A percentile compares a stretch with the other conserved stretches of the same genome.
phyloP scores from a whole-genome alignment of 2,113 vertebrate species.

The Halcyon senegalensis region DNA sequence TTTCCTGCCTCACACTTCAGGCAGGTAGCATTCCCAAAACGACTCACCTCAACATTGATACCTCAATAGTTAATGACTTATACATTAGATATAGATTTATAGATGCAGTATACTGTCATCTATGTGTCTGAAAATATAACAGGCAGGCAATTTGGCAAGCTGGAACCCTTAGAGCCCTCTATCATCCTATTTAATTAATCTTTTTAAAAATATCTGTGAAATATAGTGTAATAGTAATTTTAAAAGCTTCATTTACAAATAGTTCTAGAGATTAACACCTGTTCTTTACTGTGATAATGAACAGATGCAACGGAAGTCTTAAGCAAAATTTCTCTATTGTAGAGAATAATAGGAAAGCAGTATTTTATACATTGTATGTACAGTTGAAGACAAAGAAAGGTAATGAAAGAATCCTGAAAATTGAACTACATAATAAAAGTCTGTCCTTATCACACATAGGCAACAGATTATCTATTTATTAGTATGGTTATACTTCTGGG shows the following conservation, averaged over 20 bases:
- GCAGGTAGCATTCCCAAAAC: not conserved
- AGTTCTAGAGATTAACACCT: not conserved
- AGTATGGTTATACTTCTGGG: not conserved
- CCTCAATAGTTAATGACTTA: not conserved
- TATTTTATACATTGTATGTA: not conserved
- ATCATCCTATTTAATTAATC: not conserved
- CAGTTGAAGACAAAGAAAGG: not conserved
- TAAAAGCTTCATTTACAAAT: not conserved
- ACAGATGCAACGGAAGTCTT: not conserved
- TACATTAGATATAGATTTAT: not conserved
- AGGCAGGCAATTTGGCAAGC: not conserved
- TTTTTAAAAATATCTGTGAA: not conserved
- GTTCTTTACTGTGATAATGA: not conserved
- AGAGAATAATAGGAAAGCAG: not conserved
- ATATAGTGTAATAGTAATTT: not conserved
- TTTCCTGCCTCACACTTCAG: not conserved
- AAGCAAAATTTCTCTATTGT: not conserved
- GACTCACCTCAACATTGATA: not conserved
- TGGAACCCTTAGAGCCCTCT: not conserved
- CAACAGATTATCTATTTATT: not conserved
- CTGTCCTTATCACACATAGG: not conserved
- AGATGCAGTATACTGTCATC: not conserved
- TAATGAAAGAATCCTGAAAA: not conserved
- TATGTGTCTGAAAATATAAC: not conserved
- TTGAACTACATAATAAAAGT: not conserved